Evolutionary conservation across 2,113 vertebrate genomes (phyloP).

Genomic region (Leucopternis melanops): DNA sequence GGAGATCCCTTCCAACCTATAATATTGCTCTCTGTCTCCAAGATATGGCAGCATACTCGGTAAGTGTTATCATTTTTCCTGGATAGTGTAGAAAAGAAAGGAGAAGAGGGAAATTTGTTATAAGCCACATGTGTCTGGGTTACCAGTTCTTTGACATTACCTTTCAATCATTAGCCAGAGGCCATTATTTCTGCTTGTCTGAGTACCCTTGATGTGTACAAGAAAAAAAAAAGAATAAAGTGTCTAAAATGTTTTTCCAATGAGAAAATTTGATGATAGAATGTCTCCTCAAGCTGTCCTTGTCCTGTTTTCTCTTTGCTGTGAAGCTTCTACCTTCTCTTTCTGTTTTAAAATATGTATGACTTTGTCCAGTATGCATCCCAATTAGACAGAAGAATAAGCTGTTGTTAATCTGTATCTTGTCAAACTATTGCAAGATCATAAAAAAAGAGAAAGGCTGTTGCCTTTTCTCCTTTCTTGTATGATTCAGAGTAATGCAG

Average conservation of each 20-base stretch:
- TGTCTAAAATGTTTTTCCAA: slow-evolving; percentile 17
- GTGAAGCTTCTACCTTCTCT: not conserved
- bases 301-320: not conserved
- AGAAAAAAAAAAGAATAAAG: not conserved
- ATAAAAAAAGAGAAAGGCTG: not conserved
- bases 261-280: slow-evolving; percentile 19
- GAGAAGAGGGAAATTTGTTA: not conserved
- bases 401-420: not conserved
- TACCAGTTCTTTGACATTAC: slow-evolving; percentile 2
- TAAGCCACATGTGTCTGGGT: not conserved
- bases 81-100: not conserved
- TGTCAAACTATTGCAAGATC: not conserved
- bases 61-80: not conserved
- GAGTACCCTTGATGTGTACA: not conserved
- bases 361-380: not conserved
- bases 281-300: slow-evolving; percentile 9
- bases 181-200: slow-evolving; percentile 57
- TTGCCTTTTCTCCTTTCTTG: not conserved
- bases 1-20: not conserved
- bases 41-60: not conserved
- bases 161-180: slow-evolving; percentile 40
- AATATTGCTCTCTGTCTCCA: not conserved
- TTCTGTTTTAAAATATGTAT: not conserved
- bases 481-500: not conserved
- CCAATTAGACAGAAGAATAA: not conserved